Conservation (phyloP, 2,888 invertebrate genomes). For the Eugnorisma glareosa region DNA sequence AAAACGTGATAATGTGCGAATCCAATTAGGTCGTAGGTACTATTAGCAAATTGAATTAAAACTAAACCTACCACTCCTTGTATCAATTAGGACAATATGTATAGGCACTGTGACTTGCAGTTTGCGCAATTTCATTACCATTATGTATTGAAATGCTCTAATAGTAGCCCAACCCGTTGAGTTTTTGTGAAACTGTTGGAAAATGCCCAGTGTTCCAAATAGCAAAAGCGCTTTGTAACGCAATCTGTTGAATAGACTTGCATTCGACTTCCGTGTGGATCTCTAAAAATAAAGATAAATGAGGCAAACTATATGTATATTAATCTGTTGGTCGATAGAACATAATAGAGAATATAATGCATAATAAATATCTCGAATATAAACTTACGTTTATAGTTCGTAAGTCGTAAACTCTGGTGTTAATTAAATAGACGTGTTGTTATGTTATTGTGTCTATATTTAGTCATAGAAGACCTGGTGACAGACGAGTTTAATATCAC, state of each 20-base stretch:
- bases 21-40: conserved; percentile 21
- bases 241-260: conserved; percentile 53
- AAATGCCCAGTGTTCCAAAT: conserved; percentile 59
- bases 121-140: conserved; percentile 58
- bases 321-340: conserved; percentile 39
- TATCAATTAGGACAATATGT: conserved; percentile 49
- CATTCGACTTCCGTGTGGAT: conserved; percentile 58
- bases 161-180: conserved; percentile 57
- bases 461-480: conserved; percentile 25
- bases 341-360: conserved; percentile 34
- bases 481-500: background rate
- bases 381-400: conserved; percentile 33
- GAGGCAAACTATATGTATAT: conserved; percentile 47
- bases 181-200: conserved; percentile 58
- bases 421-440: conserved; percentile 50
- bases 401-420: conserved; percentile 42
- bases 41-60: conserved; percentile 41
- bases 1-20: conserved; percentile 12
- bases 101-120: conserved; percentile 38
- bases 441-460: conserved; percentile 27
- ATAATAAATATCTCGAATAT: conserved; percentile 36
- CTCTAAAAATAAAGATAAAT: conserved; percentile 60
- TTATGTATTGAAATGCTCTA: conserved; percentile 61
- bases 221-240: conserved; percentile 62
- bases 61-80: conserved; percentile 11